These are phyloP conservation scores for Eupristina koningsbergeri DNA, from an alignment of 1,140 invertebrate species.

Conservation along the genomic window DNA sequence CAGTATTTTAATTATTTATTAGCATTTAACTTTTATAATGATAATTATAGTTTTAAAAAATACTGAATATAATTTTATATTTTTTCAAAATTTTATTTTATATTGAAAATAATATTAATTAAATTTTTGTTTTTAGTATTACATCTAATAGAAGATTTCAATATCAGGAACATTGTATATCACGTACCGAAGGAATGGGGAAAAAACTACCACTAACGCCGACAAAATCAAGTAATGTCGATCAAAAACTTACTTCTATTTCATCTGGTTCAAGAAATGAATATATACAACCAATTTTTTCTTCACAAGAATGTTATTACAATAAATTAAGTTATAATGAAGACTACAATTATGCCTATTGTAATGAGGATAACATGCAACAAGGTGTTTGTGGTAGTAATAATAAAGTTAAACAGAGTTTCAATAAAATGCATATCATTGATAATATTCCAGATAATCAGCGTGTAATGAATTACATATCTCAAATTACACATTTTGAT, in stretches of 20 bases:
- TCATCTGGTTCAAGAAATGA: conserved; percentile 75
- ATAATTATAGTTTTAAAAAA: too few relatives aligned
- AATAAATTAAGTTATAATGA: conserved; percentile 77
- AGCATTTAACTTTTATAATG: too few relatives aligned
- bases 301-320: conserved; percentile 72
- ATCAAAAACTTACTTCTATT: conserved; percentile 69
- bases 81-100: too few relatives aligned
- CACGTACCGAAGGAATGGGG: conserved; percentile 64
- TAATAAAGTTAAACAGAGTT: not conserved
- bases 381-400: conserved; percentile 67
- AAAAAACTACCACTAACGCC: conserved; percentile 71
- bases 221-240: conserved; percentile 68
- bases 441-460: conserved; percentile 44
- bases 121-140: not conserved
- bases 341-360: conserved; percentile 81
- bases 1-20: too few relatives aligned
- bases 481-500: not conserved
- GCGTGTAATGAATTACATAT: not conserved
- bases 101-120: too few relatives aligned
- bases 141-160: conserved; percentile 59
- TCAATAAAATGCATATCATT: conserved; percentile 51
- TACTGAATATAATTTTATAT: too few relatives aligned
- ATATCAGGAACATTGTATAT: conserved; percentile 61
- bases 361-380: conserved; percentile 77
- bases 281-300: conserved; percentile 72